Conservation (phyloP, 2,888 invertebrate genomes). For the Halocaridina rubra region DNA sequence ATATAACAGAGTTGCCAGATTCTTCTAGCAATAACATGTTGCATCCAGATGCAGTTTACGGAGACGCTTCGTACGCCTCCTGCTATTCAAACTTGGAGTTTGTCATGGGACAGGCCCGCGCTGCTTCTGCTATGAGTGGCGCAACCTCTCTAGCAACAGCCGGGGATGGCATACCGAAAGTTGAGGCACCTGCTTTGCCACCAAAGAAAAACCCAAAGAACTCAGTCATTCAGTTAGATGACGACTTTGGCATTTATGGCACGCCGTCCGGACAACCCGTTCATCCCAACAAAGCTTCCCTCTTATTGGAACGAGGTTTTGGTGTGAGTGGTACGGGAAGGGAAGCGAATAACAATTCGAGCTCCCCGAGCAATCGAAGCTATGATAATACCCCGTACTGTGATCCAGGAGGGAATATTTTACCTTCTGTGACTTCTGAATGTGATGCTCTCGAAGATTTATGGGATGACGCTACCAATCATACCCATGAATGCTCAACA, state of each 20-base stretch:
- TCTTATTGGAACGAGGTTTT: slow-evolving; percentile 56
- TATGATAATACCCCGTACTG: slow-evolving; percentile 26
- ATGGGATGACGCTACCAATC: slow-evolving; percentile 41
- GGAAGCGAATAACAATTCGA: slow-evolving; percentile 6
- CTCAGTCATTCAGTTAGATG: neutral
- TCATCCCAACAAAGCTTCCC: slow-evolving; percentile 55
- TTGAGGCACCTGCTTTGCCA: slow-evolving; percentile 49
- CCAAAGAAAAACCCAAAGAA: slow-evolving; percentile 41
- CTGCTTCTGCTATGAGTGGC: neutral
- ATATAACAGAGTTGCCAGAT: slow-evolving; percentile 33
- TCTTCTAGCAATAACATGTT: slow-evolving; percentile 15
- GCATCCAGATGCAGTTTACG: slow-evolving; percentile 54
- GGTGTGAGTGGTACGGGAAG: neutral
- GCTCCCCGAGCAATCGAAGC: slow-evolving; percentile 1
- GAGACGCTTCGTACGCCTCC: slow-evolving; percentile 63
- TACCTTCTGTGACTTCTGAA: neutral
- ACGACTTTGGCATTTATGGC: slow-evolving; percentile 55
- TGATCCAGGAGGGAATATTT: slow-evolving; percentile 21
- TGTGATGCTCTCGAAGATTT: slow-evolving; percentile 42
- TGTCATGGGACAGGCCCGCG: slow-evolving; percentile 52
- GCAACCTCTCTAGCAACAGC: slow-evolving; percentile 1
- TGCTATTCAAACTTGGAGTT: slow-evolving; percentile 63
- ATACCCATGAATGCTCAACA: slow-evolving; percentile 32
- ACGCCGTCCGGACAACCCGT: slow-evolving; percentile 59
- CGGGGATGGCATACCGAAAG: neutral